A percentile compares a stretch with the other conserved stretches of the same genome.
These are phyloP conservation scores for Trichogramma pretiosum DNA, from an alignment of 1,140 invertebrate species.

Conservation along the genomic window DNA sequence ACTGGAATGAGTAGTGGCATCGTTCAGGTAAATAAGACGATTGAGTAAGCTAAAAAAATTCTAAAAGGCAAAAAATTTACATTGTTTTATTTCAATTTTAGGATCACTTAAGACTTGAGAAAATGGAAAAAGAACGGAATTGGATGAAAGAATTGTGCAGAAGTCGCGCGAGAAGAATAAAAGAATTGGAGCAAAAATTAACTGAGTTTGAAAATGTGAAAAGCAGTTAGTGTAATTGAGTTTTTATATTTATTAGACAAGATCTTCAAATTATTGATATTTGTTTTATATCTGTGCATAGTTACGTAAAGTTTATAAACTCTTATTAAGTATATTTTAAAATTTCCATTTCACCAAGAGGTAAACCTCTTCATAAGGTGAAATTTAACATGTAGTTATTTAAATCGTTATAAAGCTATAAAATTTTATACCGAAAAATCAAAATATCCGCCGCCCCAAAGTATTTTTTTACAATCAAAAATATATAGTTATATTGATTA, in stretches of 20 bases:
- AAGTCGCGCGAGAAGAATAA: conserved; percentile 22
- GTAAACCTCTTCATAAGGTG: too few species aligned
- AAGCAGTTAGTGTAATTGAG: neutral
- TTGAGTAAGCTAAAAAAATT: neutral
- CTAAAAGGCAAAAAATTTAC: too few species aligned
- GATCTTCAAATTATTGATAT: conserved; percentile 7
- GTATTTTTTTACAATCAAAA: too few species aligned
- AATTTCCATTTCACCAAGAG: too few species aligned
- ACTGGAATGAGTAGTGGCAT: conserved; percentile 28
- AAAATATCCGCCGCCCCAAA: too few species aligned
- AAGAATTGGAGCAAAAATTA: conserved; percentile 23
- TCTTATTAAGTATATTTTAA: too few species aligned
- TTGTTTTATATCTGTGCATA: too few species aligned
- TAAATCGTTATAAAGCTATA: too few species aligned
- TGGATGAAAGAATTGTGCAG: conserved; percentile 29
- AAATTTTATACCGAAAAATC: too few species aligned
- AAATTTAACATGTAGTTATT: too few species aligned
- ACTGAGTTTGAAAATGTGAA: conserved; percentile 17
- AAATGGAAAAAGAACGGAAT: conserved; percentile 26
- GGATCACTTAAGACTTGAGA: conserved; percentile 22
- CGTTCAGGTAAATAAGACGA: conserved; percentile 29
- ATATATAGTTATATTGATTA: too few species aligned
- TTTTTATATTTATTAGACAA: neutral
- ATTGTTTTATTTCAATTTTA: conserved; percentile 15
- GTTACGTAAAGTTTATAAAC: too few species aligned